A percentile compares a stretch with the other conserved stretches of the same genome.
These are phyloP conservation scores for Acrocephalus kingi DNA, from an alignment of 2,113 vertebrate genomes.

Conservation along the genomic window DNA sequence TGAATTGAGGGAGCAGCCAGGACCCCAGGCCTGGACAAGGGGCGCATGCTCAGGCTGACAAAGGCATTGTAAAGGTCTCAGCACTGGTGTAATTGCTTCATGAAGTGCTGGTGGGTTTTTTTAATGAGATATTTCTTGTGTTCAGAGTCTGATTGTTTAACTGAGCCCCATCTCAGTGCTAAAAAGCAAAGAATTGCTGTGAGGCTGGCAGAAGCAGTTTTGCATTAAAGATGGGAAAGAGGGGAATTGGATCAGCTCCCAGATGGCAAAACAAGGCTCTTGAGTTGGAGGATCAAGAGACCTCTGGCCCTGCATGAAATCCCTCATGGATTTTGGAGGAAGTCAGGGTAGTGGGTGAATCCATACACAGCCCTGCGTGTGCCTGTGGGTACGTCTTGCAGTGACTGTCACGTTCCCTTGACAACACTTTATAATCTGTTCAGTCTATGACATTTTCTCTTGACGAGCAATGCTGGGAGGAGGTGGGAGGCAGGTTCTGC, in stretches of 20 bases:
- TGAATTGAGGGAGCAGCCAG: not conserved
- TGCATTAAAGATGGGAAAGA: not conserved
- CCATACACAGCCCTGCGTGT: rapidly evolving
- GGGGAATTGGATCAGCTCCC: not conserved
- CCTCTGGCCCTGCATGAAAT: not conserved
- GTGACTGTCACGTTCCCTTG: conserved; percentile 47
- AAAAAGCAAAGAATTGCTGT: not conserved
- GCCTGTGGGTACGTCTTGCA: not conserved
- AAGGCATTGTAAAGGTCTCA: not conserved
- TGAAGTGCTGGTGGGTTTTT: not conserved
- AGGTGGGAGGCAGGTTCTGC: conserved; percentile 32
- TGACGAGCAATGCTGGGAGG: not conserved
- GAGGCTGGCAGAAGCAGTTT: not conserved
- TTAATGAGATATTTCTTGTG: not conserved
- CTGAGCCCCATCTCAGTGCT: not conserved
- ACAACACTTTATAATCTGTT: conserved; percentile 24
- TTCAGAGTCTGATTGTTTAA: not conserved
- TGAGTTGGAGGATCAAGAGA: not conserved
- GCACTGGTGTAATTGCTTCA: not conserved
- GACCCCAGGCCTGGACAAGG: not conserved
- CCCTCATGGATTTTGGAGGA: not conserved
- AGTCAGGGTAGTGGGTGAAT: not conserved
- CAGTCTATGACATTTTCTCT: conserved; percentile 5
- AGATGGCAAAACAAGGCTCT: not conserved
- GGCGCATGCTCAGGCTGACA: not conserved